Conservation (phyloP, 2,113 vertebrate genomes). For the Platysteira castanea region DNA sequence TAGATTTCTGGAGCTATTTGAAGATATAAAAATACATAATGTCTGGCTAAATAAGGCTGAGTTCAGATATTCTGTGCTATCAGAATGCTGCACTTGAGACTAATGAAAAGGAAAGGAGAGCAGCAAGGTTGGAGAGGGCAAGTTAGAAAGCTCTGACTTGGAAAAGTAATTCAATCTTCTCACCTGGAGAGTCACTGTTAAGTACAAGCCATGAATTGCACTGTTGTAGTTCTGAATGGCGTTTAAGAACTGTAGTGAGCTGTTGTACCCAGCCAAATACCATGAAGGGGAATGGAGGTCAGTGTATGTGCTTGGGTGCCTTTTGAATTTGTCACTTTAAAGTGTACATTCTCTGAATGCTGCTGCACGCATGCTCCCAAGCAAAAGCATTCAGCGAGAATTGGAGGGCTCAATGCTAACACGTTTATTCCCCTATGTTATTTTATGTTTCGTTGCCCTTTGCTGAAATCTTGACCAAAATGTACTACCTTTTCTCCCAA, state of each 20-base stretch:
- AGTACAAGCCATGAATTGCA: neutral
- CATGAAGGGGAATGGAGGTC: slow-evolving; percentile 36
- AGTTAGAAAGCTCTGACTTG: neutral
- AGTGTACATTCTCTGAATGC: neutral
- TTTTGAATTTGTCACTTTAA: slow-evolving; percentile 8
- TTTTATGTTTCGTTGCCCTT: neutral
- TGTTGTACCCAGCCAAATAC: neutral
- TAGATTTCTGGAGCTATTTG: neutral
- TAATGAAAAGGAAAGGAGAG: neutral
- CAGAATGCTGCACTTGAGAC: neutral
- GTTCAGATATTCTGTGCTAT: neutral
- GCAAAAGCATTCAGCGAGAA: neutral
- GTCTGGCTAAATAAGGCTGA: neutral
- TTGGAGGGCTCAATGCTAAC: neutral
- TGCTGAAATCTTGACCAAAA: neutral
- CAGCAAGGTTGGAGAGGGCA: neutral
- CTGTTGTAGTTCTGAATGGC: neutral
- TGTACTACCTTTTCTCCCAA: neutral
- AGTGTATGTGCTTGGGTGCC: neutral
- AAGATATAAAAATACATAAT: neutral
- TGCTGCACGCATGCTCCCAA: neutral
- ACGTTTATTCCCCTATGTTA: neutral
- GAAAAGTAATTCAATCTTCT: slow-evolving; percentile 23
- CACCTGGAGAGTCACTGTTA: neutral
- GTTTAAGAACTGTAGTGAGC: neutral